Conservation (phyloP, 2,113 vertebrate species). For the Atractosteus spatula region DNA sequence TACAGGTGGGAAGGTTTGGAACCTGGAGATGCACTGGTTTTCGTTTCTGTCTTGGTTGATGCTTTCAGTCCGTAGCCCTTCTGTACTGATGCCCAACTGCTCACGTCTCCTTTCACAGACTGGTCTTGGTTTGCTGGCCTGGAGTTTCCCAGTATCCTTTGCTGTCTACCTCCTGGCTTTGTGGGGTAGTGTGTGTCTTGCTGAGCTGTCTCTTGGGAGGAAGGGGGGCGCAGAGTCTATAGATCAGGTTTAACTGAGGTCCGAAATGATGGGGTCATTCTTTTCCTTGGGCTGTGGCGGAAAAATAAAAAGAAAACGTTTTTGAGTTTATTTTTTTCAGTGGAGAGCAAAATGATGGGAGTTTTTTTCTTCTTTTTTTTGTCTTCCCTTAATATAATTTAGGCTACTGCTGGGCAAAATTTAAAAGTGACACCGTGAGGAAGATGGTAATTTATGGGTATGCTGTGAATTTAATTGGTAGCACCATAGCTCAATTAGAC, state of each 20-base stretch:
- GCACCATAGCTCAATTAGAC: not conserved
- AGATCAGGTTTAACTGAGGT: not conserved
- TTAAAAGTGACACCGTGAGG: not conserved
- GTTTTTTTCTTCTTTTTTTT: not conserved
- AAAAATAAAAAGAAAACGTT: not conserved
- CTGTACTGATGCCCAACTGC: no score
- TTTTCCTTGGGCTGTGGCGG: not conserved
- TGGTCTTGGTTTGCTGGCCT: no score
- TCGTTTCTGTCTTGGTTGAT: no score
- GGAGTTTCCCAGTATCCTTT: no score
- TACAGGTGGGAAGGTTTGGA: no score
- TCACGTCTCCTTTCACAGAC: no score
- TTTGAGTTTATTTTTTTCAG: not conserved
- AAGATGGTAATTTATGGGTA: constrained; percentile 4
- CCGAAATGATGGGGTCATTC: not conserved
- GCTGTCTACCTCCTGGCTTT: no score
- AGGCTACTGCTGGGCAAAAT: not conserved
- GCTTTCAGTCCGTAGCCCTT: no score
- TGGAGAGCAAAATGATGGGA: not conserved
- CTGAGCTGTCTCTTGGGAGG: not conserved
- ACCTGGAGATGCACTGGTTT: no score
- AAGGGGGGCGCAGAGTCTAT: not conserved
- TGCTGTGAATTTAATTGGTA: constrained; percentile 8
- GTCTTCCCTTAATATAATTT: not conserved
- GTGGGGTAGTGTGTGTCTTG: no score